Evolutionary conservation across 2,113 vertebrate genomes (phyloP).

Genomic region (Odocoileus virginianus): DNA sequence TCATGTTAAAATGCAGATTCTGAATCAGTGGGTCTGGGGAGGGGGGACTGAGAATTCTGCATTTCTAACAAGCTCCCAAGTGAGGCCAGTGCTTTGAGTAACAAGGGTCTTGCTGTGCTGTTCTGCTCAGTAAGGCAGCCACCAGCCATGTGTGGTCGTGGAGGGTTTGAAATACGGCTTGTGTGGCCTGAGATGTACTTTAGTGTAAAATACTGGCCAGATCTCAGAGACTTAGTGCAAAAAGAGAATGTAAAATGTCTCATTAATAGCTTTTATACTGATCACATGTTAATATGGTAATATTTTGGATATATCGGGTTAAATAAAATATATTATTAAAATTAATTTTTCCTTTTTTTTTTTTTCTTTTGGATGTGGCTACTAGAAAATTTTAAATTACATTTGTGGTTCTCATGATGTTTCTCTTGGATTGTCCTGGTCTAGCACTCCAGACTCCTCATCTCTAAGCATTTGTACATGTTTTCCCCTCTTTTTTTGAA

Average conservation of each 20-base stretch:
- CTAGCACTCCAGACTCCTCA: neutral
- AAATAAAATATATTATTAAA: constrained; percentile 68
- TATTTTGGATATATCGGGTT: constrained; percentile 60
- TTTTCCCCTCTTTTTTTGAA: neutral
- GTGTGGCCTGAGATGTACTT: neutral
- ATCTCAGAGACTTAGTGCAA: constrained; percentile 35
- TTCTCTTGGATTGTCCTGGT: neutral
- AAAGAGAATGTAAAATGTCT: constrained; percentile 21
- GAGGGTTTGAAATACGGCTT: neutral
- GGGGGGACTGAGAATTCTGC: neutral
- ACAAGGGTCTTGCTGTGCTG: neutral
- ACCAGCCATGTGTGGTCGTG: neutral
- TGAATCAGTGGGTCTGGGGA: neutral
- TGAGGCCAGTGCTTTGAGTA: no score
- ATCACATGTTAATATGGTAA: constrained; percentile 47
- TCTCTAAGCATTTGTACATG: neutral
- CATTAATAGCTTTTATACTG: constrained; percentile 40
- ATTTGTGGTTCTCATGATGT: neutral
- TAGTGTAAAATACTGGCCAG: neutral
- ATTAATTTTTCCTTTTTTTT: neutral
- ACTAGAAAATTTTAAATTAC: neutral
- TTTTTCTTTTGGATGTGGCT: neutral
- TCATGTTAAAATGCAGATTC: neutral
- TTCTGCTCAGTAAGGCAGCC: neutral
- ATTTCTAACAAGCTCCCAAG: neutral